These are phyloP conservation scores for Oreocharis arfaki DNA, from an alignment of 2,113 vertebrate genomes.

Conservation along the genomic window DNA sequence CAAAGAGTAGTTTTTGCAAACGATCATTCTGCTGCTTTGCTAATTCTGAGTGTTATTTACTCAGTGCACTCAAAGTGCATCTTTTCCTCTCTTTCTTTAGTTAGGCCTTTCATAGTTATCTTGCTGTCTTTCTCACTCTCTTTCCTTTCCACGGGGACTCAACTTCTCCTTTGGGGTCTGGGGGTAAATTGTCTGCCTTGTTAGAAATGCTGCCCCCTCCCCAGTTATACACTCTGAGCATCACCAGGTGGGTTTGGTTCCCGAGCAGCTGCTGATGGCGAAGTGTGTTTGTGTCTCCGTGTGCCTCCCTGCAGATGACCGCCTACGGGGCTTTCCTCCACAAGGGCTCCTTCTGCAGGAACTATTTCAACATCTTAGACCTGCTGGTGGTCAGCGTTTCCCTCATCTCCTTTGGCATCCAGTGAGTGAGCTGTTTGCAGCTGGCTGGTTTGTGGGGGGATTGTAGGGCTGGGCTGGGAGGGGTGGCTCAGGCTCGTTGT, in stretches of 20 bases:
- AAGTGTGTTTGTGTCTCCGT: constrained; percentile 28
- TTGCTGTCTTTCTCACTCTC: not conserved
- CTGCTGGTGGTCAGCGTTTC: constrained; percentile 98
- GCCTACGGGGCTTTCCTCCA: constrained; percentile 97
- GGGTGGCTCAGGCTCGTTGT: not conserved
- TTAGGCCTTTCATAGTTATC: not conserved
- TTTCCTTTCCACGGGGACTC: constrained; percentile 9
- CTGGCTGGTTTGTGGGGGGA: fast-evolving
- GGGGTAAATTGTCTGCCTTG: not conserved
- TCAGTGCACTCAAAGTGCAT: not conserved
- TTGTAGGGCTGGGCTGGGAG: not conserved
- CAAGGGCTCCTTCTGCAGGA: constrained; percentile 98
- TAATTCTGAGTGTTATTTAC: not conserved
- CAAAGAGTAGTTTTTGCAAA: constrained; percentile 37
- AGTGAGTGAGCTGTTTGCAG: constrained; percentile 82
- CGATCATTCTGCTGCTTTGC: constrained; percentile 32
- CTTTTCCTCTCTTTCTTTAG: not conserved
- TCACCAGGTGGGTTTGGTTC: not conserved
- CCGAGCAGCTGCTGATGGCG: not conserved
- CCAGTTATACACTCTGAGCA: not conserved
- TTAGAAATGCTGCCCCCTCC: not conserved
- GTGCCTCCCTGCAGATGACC: constrained; percentile 85
- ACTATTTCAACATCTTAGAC: constrained; percentile 98
- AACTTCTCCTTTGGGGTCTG: not conserved
- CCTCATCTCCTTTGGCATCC: constrained; percentile 98